These are phyloP conservation scores for Panonychus citri DNA, from an alignment of 1,140 invertebrate genomes.

Conservation along the genomic window DNA sequence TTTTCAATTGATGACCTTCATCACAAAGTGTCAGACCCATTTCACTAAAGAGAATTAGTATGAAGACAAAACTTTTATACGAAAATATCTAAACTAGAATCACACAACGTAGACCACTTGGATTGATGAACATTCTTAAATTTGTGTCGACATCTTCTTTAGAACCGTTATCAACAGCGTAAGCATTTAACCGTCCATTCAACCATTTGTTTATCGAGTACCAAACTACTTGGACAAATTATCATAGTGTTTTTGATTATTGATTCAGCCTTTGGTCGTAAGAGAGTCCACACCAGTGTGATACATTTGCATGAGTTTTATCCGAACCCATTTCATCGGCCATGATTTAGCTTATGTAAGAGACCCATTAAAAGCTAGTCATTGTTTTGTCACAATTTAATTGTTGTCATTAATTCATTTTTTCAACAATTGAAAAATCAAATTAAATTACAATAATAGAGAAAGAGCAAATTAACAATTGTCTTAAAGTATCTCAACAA, in stretches of 20 bases:
- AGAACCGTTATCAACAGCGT: constrained; percentile 69
- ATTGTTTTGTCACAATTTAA: too few relatives aligned
- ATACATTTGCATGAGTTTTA: constrained; percentile 97
- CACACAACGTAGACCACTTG: constrained; percentile 34
- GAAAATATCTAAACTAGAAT: constrained; percentile 90
- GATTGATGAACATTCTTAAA: constrained; percentile 34
- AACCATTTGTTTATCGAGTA: constrained; percentile 98
- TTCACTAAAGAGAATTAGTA: constrained; percentile 61
- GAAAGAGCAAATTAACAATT: too few relatives aligned
- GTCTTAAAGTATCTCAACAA: too few relatives aligned
- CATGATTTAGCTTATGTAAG: constrained; percentile 91
- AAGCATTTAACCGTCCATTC: constrained; percentile 45
- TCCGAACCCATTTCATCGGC: constrained; percentile 93
- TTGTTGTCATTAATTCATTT: too few relatives aligned
- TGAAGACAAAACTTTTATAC: constrained; percentile 92
- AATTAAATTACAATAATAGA: too few relatives aligned
- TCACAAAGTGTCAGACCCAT: constrained; percentile 92
- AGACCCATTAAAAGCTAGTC: too few relatives aligned
- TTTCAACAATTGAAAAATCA: too few relatives aligned
- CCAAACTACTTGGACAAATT: constrained; percentile 85
- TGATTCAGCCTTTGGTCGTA: constrained; percentile 46
- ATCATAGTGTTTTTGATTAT: constrained; percentile 76
- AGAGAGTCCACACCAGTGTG: constrained; percentile 77
- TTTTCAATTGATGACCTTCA: constrained; percentile 90
- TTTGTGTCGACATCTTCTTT: constrained; percentile 68